Percentiles rank a stretch among this genome's conserved stretches.
These are phyloP conservation scores for Drosophila fuyamai DNA, from an alignment of 1,140 invertebrate genomes.

Conservation along the genomic window DNA sequence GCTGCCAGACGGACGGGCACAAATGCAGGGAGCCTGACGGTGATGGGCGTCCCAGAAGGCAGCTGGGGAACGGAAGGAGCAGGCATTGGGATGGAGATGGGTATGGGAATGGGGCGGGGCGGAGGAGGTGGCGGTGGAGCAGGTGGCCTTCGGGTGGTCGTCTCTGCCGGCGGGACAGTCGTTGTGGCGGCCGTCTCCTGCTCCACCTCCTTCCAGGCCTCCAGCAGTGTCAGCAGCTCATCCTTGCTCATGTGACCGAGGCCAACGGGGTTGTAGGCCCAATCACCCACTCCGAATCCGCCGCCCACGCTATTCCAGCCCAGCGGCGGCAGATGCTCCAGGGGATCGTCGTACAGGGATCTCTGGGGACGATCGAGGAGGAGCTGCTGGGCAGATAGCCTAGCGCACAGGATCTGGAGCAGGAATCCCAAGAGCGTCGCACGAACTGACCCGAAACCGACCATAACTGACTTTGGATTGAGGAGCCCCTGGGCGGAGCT, in stretches of 20 bases:
- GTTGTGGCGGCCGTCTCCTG: conserved; percentile 41
- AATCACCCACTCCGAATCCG: conserved; percentile 10
- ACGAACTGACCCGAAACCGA: conserved; percentile 28
- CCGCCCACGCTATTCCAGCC: conserved; percentile 51
- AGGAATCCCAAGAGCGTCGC: conserved; percentile 29
- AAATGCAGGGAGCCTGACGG: conserved; percentile 69
- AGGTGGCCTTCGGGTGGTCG: conserved; percentile 3
- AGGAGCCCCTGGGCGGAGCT: conserved; percentile 21
- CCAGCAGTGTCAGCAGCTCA: conserved; percentile 71
- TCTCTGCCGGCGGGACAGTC: conserved; percentile 56
- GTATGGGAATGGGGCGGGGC: conserved; percentile 11
- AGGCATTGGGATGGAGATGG: conserved; percentile 24
- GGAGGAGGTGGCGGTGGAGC: conserved; percentile 19
- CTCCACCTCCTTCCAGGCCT: conserved; percentile 76
- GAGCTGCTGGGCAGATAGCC: conserved; percentile 35
- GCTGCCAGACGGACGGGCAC: conserved; percentile 76
- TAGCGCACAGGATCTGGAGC: conserved; percentile 16
- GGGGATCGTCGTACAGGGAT: conserved; percentile 39
- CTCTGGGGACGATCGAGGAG: conserved; percentile 46
- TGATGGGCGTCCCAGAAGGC: conserved; percentile 48
- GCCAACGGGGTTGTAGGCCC: conserved; percentile 53
- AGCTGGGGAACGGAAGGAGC: conserved; percentile 8
- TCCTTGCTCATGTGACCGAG: conserved; percentile 77
- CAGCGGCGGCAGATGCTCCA: conserved; percentile 1
- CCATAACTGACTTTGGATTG: conserved; percentile 31